Conservation (phyloP, 1,140 invertebrate genomes). For the Panagrolaimus sp. region DNA sequence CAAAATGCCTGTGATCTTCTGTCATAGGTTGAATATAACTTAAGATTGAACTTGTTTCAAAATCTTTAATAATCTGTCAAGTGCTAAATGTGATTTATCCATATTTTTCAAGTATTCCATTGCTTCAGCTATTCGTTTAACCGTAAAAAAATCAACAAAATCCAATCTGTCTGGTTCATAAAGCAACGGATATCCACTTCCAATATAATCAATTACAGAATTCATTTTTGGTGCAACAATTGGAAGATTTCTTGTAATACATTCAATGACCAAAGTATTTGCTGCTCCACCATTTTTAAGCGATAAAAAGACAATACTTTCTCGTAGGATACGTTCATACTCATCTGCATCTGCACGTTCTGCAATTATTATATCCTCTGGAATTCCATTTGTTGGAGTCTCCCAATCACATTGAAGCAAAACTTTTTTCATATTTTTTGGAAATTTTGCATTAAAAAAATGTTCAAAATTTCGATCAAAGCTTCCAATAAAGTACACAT, state of each 20-base stretch:
- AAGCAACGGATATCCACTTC: background rate
- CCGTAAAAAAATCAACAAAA: background rate
- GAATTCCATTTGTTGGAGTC: background rate
- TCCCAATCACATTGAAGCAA: background rate
- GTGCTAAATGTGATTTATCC: background rate
- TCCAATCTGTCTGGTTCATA: background rate
- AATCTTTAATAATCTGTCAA: background rate
- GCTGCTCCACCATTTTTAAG: slow-evolving; percentile 3
- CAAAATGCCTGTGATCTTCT: background rate
- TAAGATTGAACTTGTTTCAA: slow-evolving; percentile 3
- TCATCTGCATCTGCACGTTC: background rate
- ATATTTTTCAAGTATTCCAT: background rate
- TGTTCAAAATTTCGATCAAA: slow-evolving; percentile 4
- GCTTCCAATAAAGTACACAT: slow-evolving; percentile 6
- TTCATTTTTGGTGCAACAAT: background rate
- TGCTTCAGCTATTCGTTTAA: background rate
- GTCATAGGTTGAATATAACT: background rate
- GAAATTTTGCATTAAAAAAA: background rate
- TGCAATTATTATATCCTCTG: background rate
- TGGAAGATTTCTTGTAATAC: background rate
- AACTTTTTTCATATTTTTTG: background rate
- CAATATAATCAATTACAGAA: background rate
- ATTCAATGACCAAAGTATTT: background rate
- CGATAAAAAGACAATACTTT: background rate
- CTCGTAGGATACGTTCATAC: background rate